phyloP scores from a whole-genome alignment of 2,797 vertebrate genomes.

The Lutjanus campechanus region DNA sequence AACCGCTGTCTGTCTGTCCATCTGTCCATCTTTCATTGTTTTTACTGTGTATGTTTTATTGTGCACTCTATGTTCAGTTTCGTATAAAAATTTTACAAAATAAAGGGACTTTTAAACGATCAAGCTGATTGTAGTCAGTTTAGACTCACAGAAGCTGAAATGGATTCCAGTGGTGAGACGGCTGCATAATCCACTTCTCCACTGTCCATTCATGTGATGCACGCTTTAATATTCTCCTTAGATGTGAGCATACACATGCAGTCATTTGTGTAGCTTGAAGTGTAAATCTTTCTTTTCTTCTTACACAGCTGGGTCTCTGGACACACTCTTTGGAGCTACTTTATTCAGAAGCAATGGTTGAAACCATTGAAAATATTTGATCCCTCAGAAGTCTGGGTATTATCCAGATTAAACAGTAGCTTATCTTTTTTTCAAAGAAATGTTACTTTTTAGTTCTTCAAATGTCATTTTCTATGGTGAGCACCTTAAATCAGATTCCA shows the following conservation, averaged over 20 bases:
- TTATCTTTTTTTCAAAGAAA: not conserved
- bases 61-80: too few relatives aligned
- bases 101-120: not conserved
- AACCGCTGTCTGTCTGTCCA: too few relatives aligned
- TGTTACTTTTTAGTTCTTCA: not conserved
- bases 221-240: not conserved
- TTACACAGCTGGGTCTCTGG: not conserved
- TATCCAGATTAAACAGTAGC: not conserved
- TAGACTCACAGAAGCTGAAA: not conserved
- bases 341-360: not conserved
- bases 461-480: not conserved
- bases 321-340: not conserved
- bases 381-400: not conserved
- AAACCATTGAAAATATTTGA: not conserved
- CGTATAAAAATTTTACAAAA: not conserved
- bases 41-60: not conserved
- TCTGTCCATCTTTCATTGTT: not conserved
- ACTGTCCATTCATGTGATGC: not conserved
- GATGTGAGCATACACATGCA: not conserved
- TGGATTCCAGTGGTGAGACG: not conserved
- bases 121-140: not conserved
- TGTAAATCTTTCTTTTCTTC: not conserved
- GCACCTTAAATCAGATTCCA: not conserved
- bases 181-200: not conserved
- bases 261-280: not conserved